Conservation (phyloP, 2,113 vertebrate genomes). For the Saguinus midas region DNA sequence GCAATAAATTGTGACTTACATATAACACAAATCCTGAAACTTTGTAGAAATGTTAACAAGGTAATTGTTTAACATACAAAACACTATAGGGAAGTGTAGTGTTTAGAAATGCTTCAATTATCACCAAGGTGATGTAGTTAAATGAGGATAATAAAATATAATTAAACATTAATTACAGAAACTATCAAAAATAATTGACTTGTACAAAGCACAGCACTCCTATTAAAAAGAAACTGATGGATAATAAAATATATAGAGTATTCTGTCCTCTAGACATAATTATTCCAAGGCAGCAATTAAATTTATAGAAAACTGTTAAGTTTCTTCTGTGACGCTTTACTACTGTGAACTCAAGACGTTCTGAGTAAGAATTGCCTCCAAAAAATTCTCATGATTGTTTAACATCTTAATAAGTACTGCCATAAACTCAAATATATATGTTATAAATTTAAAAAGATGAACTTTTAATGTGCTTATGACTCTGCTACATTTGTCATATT, state of each 20-base stretch:
- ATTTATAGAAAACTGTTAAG: conserved; percentile 82
- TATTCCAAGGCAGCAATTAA: conserved; percentile 82
- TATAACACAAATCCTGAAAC: neutral
- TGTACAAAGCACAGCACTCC: conserved; percentile 83
- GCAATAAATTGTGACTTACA: neutral
- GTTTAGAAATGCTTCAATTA: conserved; percentile 76
- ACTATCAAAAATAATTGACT: conserved; percentile 86
- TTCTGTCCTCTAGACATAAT: conserved; percentile 77
- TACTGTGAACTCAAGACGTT: conserved; percentile 62
- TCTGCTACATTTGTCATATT: neutral
- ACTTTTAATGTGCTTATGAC: neutral
- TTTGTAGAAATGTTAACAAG: conserved; percentile 59
- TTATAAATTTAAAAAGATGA: conserved; percentile 18
- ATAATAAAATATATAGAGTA: conserved; percentile 83
- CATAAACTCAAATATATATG: conserved; percentile 57
- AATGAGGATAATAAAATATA: conserved; percentile 85
- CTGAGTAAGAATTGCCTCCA: conserved; percentile 62
- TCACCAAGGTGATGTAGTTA: conserved; percentile 80
- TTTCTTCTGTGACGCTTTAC: conserved; percentile 79
- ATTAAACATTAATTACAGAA: conserved; percentile 86
- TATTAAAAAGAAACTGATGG: conserved; percentile 81
- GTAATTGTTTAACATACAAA: conserved; percentile 32
- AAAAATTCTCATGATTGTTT: conserved; percentile 62
- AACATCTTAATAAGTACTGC: conserved; percentile 49
- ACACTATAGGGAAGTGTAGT: conserved; percentile 17